Evolutionary conservation across 2,113 vertebrate species (phyloP).

Genomic region (Egretta garzetta): DNA sequence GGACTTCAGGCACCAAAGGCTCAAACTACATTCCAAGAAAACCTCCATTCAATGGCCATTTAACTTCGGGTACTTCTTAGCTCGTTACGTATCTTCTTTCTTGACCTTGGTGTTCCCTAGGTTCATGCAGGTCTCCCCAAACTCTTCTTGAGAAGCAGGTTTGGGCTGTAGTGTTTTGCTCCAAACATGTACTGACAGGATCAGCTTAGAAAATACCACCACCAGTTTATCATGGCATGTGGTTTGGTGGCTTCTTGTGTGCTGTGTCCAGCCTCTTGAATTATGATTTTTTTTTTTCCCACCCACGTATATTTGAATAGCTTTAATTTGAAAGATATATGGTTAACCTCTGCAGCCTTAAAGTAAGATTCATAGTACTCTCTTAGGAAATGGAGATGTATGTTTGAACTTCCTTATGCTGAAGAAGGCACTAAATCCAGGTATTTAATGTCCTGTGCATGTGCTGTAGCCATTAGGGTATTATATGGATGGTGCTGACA

Average conservation of each 20-base stretch:
- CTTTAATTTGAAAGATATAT: background rate
- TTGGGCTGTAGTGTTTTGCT: background rate
- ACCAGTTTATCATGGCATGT: background rate
- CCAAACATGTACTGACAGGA: background rate
- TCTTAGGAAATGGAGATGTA: background rate
- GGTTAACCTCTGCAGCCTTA: background rate
- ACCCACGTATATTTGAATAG: background rate
- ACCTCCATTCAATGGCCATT: background rate
- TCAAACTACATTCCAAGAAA: background rate
- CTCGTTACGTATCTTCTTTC: background rate
- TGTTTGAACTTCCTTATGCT: background rate
- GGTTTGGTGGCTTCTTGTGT: background rate
- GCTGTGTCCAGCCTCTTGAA: background rate
- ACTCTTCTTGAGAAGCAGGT: background rate
- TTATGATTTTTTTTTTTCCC: background rate
- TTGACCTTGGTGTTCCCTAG: background rate
- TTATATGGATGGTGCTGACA: background rate
- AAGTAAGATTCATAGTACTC: background rate
- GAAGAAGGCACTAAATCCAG: background rate
- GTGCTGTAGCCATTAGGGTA: background rate
- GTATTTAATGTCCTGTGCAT: background rate
- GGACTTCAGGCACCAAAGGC: background rate
- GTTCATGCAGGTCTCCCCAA: background rate
- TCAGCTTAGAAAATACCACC: background rate
- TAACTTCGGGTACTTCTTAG: fast-evolving